Evolutionary conservation across 2,797 vertebrate species (phyloP).

Genomic region (Poecile montanus): DNA sequence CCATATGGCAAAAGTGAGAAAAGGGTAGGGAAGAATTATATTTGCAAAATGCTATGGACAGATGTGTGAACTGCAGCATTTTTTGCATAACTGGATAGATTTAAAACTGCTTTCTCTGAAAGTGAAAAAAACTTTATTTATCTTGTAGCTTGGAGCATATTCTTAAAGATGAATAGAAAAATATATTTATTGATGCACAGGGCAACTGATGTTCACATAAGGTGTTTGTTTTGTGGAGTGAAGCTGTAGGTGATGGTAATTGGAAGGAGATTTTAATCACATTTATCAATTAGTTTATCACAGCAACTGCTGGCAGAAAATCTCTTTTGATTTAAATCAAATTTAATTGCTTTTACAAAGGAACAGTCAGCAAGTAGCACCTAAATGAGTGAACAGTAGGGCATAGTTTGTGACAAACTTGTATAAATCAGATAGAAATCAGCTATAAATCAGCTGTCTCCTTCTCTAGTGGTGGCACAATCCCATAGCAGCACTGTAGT

Average conservation of each 20-base stretch:
- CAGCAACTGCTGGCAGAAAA: background rate
- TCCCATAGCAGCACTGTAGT: background rate
- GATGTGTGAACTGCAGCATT: background rate
- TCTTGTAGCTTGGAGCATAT: background rate
- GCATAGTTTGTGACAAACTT: background rate
- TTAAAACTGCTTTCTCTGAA: background rate
- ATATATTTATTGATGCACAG: background rate
- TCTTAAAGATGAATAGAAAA: background rate
- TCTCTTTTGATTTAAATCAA: background rate
- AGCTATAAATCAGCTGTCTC: background rate
- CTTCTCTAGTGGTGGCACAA: background rate
- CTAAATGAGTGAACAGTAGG: background rate
- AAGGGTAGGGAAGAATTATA: background rate
- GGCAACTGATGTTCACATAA: background rate
- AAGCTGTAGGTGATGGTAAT: background rate
- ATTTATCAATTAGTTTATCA: background rate
- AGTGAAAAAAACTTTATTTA: background rate
- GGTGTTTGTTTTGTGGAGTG: background rate
- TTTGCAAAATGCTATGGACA: background rate
- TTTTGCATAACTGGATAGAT: background rate
- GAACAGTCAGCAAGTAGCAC: background rate
- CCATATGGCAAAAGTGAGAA: background rate
- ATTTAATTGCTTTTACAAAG: background rate
- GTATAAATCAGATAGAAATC: background rate
- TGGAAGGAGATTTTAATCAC: background rate